Evolutionary conservation across 2,888 invertebrate genomes (phyloP), one percentile per base, ranked within the genome.

Genomic region (Chloroclystis v-ata): DNA sequence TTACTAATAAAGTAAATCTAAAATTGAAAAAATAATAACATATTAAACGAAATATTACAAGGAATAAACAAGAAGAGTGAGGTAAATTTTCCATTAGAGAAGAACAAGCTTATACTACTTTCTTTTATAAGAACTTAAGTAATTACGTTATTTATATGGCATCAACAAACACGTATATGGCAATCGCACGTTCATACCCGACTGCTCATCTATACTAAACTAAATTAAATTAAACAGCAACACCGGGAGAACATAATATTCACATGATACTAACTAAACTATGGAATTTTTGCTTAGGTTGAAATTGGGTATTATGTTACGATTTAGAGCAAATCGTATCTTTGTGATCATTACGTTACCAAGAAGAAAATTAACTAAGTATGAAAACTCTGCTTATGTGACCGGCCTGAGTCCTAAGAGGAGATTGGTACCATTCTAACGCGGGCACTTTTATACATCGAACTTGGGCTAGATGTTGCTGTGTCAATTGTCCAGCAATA

Each of bases 131-230:
- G 59, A 70, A 64, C 67, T 78, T 76, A 71, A 65, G 59, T 67
- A 65, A 67, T 63, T 70, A 72, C 57, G 40, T 54, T 47, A 42
- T 47, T 46, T 74, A 75, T 83, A 85, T 85, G 85, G 85, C 85
- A 84, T 82, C 81, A 77, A 78, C 72, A 77, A 72, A 82, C 77
- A 75, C 71, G 69, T 71, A 67, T 82, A 84, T 82, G 84, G 84
- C 84, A 82, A 77, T 71, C 69, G 64, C 63, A 67, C 64, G 59
- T 60, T 59, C 56, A 57, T 45, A 53, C 50, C 55, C 52, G 50
- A 53, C 46, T 54, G 52, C 53, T 49, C 49, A 49, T 38, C 40
- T 20, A 53, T 51, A 43, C 24, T 25, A 4, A 54, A 48, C 47
- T 52, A 24, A 20, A 24, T 11, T 7, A 10, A 16, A 11, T 20